Conservation (phyloP, 1,140 invertebrate genomes). For the Diprion similis region DNA sequence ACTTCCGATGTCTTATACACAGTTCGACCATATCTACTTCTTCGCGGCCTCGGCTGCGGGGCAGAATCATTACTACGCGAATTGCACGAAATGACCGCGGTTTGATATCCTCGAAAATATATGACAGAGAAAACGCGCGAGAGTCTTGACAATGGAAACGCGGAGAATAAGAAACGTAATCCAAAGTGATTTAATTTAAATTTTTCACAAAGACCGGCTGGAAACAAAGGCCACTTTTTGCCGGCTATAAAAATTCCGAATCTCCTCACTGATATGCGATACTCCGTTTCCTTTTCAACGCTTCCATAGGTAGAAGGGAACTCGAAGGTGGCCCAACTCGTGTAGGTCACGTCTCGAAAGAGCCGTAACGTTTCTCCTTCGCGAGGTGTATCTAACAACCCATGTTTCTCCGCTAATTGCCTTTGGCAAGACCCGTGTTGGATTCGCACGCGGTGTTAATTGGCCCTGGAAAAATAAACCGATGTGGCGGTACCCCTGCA, state of each 20-base stretch:
- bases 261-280: too few species aligned
- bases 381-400: not conserved
- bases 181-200: too few species aligned
- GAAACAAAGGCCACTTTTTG: too few species aligned
- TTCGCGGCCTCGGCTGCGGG: not conserved
- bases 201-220: too few species aligned
- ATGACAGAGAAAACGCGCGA: too few species aligned
- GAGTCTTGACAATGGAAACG: too few species aligned
- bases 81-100: too few species aligned
- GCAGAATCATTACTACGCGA: not conserved
- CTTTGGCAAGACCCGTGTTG: not conserved
- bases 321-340: not conserved
- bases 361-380: not conserved
- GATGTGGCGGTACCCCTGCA: not conserved
- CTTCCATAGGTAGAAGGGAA: too few species aligned
- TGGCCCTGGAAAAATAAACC: slow-evolving; percentile 5
- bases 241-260: too few species aligned
- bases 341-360: not conserved
- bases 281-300: too few species aligned
- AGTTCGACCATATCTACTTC: not conserved
- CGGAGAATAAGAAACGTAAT: too few species aligned
- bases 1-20: not conserved
- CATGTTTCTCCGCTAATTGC: not conserved
- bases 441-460: not conserved
- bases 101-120: too few species aligned